Evolutionary conservation across 2,797 vertebrate genomes (phyloP).

Genomic region (Psittacula derbiana): DNA sequence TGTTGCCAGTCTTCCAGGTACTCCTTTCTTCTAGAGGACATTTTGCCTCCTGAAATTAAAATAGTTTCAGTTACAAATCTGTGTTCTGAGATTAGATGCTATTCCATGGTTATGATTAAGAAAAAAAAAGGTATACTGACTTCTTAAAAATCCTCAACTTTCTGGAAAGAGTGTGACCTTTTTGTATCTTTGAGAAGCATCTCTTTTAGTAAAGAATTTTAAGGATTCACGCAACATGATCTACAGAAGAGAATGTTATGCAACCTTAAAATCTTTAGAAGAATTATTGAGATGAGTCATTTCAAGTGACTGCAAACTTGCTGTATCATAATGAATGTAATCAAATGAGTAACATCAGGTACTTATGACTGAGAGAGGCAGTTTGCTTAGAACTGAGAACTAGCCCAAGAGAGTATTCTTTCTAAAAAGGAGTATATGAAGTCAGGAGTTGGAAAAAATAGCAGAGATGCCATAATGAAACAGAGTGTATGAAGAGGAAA

Average conservation of each 20-base stretch:
- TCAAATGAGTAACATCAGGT: background rate
- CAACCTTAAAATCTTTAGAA: background rate
- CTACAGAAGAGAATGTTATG: background rate
- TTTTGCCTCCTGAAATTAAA: background rate
- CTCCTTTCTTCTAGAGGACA: background rate
- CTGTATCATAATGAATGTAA: background rate
- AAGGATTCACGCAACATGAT: background rate
- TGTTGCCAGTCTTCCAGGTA: slow-evolving; percentile 93
- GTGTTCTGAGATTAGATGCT: background rate
- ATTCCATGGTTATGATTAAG: background rate
- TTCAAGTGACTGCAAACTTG: background rate
- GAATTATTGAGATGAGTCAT: background rate
- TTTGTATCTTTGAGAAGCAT: background rate
- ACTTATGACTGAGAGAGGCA: background rate
- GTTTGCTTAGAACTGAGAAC: background rate
- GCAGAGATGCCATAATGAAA: background rate
- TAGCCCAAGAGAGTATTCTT: background rate
- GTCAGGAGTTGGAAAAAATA: background rate
- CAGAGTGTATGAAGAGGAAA: background rate
- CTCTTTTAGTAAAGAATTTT: background rate
- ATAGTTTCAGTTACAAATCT: background rate
- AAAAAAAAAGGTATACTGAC: background rate
- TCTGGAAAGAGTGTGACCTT: background rate
- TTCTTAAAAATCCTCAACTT: background rate
- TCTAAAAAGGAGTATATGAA: background rate